These are phyloP conservation scores for Rhynchophorus ferrugineus DNA, from an alignment of 1,140 invertebrate species.

Conservation along the genomic window DNA sequence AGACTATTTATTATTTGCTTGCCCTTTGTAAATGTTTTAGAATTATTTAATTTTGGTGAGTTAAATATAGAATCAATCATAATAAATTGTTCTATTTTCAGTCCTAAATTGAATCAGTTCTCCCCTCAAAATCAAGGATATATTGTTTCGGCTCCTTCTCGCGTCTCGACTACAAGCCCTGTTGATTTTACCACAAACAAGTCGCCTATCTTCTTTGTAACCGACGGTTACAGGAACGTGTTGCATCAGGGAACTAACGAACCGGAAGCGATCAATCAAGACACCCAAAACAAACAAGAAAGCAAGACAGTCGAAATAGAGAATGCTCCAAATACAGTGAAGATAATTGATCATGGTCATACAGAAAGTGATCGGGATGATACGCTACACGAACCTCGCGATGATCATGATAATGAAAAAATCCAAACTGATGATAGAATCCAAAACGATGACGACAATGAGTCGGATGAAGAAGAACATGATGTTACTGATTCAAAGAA, in stretches of 20 bases:
- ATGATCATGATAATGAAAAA: constrained; percentile 7
- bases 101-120: not conserved
- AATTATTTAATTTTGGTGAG: too few relatives aligned
- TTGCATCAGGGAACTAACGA: not conserved
- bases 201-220: not conserved
- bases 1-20: too few relatives aligned
- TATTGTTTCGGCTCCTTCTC: not conserved
- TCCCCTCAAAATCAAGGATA: not conserved
- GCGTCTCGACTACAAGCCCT: not conserved
- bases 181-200: not conserved
- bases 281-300: not conserved
- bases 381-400: constrained; percentile 25
- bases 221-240: not conserved
- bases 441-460: not conserved
- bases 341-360: not conserved
- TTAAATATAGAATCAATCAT: not conserved
- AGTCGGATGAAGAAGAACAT: not conserved
- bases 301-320: not conserved
- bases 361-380: constrained; percentile 30
- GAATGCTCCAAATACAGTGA: not conserved
- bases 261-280: not conserved
- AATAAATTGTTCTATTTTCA: not conserved
- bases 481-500: not conserved
- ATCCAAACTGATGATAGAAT: not conserved
- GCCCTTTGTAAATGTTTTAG: too few relatives aligned